Evolutionary conservation across 1,140 invertebrate genomes (phyloP).

Genomic region (Wiebesia pumilae): DNA sequence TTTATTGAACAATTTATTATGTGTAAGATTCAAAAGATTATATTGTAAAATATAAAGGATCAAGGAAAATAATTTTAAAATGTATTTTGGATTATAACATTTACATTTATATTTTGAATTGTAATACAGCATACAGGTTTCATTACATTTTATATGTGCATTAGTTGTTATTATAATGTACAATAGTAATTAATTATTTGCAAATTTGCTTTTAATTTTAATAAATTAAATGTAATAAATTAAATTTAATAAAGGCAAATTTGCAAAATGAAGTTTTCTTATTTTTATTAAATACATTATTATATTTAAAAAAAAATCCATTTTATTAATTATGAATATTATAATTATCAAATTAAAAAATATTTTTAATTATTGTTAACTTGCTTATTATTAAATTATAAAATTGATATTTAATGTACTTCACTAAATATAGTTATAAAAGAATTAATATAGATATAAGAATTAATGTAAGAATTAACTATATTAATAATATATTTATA

Average conservation of each 20-base stretch:
- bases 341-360: too few relatives aligned
- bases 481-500: too few relatives aligned
- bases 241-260: slow-evolving; percentile 58
- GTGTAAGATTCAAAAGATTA: slow-evolving; percentile 35
- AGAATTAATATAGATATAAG: too few relatives aligned
- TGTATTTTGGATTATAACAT: slow-evolving; percentile 3
- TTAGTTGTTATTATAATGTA: neutral
- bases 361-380: too few relatives aligned
- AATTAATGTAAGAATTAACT: too few relatives aligned
- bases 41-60: slow-evolving; percentile 38
- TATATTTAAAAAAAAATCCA: neutral
- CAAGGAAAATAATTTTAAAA: slow-evolving; percentile 10
- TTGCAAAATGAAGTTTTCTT: neutral
- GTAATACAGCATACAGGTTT: slow-evolving; percentile 17
- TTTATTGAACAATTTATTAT: slow-evolving; percentile 18
- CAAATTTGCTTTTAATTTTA: slow-evolving; percentile 55
- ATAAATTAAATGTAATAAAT: slow-evolving; percentile 62
- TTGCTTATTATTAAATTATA: too few relatives aligned
- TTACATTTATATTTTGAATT: slow-evolving; percentile 17
- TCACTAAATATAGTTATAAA: too few relatives aligned
- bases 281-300: neutral
- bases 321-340: neutral
- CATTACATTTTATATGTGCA: neutral
- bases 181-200: neutral
- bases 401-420: too few relatives aligned